phyloP scores from a whole-genome alignment of 2,113 vertebrate species.

The Sinocyclocheilus anshuiensis region DNA sequence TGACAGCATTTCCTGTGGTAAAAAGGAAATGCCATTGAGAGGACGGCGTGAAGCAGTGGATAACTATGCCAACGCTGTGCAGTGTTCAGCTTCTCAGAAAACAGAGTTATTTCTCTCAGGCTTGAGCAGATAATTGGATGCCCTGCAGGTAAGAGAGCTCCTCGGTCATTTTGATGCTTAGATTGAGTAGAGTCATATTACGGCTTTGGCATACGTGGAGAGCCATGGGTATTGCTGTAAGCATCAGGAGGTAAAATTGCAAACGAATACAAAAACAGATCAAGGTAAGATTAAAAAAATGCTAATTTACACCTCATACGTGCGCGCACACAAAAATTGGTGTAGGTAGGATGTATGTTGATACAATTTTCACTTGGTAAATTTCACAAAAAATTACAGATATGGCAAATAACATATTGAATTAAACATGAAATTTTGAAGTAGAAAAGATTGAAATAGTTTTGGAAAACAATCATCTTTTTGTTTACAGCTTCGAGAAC shows the following conservation, averaged over 20 bases:
- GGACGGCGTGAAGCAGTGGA: not conserved
- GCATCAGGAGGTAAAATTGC: not conserved
- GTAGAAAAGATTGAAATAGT: not conserved
- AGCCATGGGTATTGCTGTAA: not conserved
- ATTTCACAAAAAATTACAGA: no score
- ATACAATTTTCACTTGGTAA: not conserved
- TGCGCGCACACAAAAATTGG: not conserved
- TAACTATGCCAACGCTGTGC: not conserved
- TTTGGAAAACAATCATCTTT: not conserved
- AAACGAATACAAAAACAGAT: not conserved
- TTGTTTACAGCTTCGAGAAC: no score
- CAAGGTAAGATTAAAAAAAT: not conserved
- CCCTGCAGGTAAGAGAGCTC: slow-evolving; percentile 34
- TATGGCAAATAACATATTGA: no score
- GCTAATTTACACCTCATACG: no score
- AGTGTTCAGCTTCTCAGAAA: not conserved
- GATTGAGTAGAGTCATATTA: slow-evolving; percentile 14
- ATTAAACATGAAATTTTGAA: not conserved
- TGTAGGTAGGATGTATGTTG: not conserved
- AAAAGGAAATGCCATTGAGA: slow-evolving; percentile 22
- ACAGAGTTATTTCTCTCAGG: slow-evolving; percentile 32
- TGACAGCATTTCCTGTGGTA: slow-evolving; percentile 21
- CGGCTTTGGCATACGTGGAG: not conserved
- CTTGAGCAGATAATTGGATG: slow-evolving; percentile 47
- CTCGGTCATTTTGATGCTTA: slow-evolving; percentile 9